A percentile compares a stretch with the other conserved stretches of the same genome.
phyloP scores from a whole-genome alignment of 2,797 vertebrate genomes.

The Rhinophrynus dorsalis region DNA sequence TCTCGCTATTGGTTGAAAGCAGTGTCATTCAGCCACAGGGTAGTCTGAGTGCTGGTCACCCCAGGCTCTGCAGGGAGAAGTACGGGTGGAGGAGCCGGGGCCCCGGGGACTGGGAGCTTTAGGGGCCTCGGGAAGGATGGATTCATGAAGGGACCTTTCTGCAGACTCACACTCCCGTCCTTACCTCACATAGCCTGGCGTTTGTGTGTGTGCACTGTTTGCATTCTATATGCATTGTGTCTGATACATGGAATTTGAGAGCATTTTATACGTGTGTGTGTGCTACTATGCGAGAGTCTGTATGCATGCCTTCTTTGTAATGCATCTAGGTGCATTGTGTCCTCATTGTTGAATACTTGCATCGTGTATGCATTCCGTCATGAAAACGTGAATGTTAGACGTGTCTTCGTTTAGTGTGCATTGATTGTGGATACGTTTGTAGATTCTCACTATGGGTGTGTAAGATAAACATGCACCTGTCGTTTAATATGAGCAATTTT shows the following conservation, averaged over 20 bases:
- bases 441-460: no score
- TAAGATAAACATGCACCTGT: no score
- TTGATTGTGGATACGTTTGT: no score
- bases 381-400: no score
- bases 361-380: no score
- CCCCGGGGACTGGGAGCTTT: slow-evolving; percentile 28
- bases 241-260: not conserved
- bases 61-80: slow-evolving; percentile 48
- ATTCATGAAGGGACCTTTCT: not conserved
- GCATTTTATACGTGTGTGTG: not conserved
- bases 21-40: slow-evolving; percentile 51
- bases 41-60: slow-evolving; percentile 43
- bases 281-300: not conserved
- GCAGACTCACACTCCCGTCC: not conserved
- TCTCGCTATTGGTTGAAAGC: slow-evolving; percentile 51
- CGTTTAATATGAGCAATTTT: not conserved
- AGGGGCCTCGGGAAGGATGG: slow-evolving; percentile 36
- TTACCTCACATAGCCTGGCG: not conserved
- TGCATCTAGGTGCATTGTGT: not conserved
- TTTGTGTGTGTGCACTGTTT: not conserved
- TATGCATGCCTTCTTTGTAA: not conserved
- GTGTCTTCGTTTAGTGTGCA: no score
- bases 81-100: slow-evolving; percentile 55
- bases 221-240: not conserved
- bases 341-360: no score